These are phyloP conservation scores for Poeciliopsis turneri DNA, from an alignment of 2,797 vertebrate species.

Conservation along the genomic window DNA sequence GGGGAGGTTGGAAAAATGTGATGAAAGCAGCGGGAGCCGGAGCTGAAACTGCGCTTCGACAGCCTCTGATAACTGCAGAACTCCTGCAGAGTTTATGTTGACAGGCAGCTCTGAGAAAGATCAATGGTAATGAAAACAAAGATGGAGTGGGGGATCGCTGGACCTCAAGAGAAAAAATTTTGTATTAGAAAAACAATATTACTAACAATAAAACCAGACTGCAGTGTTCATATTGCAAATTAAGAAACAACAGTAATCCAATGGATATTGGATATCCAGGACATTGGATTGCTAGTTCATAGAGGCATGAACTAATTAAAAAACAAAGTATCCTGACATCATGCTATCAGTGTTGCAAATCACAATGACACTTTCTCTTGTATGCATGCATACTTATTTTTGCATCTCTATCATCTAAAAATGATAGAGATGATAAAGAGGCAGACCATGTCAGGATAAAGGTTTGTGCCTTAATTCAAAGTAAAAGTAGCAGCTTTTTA, in stretches of 20 bases:
- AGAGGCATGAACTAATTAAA: neutral
- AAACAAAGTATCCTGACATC: neutral
- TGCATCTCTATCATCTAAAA: neutral
- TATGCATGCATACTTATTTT: too few species aligned
- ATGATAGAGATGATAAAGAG: neutral
- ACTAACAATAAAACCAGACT: slow-evolving; percentile 6
- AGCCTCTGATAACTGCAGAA: slow-evolving; percentile 26
- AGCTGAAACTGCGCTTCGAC: slow-evolving; percentile 46
- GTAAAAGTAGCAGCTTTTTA: neutral
- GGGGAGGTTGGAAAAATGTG: slow-evolving; percentile 35
- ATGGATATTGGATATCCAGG: too few species aligned
- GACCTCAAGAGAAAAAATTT: slow-evolving; percentile 19
- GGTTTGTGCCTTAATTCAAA: neutral
- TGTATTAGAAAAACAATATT: neutral
- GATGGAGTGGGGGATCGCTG: neutral
- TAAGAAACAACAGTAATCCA: too few species aligned
- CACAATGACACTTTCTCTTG: neutral
- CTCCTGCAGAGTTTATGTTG: slow-evolving; percentile 13
- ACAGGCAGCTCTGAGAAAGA: slow-evolving; percentile 28
- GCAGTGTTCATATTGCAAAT: neutral
- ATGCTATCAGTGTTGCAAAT: neutral
- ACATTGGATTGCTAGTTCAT: neutral
- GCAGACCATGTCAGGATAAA: neutral
- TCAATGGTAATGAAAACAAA: slow-evolving; percentile 33
- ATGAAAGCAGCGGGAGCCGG: slow-evolving; percentile 29